Conservation (phyloP, 1,140 invertebrate species). For the Heliothis virescens region DNA sequence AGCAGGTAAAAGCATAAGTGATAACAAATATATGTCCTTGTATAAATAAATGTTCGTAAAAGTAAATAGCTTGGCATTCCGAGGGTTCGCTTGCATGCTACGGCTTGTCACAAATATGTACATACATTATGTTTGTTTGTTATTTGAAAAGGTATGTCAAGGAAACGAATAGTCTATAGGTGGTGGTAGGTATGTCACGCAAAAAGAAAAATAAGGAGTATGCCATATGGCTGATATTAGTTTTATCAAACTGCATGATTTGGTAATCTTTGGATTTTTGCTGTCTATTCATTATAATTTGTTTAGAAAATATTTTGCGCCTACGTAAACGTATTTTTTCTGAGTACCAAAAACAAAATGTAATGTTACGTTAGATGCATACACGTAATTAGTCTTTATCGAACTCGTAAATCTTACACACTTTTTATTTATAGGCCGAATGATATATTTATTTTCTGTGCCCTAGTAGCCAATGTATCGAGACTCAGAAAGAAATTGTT, state of each 20-base stretch:
- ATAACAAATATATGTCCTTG: neutral
- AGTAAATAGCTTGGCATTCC: neutral
- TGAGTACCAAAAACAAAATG: too few relatives aligned
- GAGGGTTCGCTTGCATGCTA: neutral
- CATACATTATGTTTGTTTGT: neutral
- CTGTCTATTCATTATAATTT: too few relatives aligned
- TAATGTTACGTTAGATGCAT: too few relatives aligned
- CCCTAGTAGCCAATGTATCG: conserved; percentile 13
- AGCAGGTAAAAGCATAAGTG: too few relatives aligned
- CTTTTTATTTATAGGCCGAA: neutral
- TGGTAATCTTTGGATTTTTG: too few relatives aligned
- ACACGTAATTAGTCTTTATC: neutral
- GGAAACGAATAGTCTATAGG: neutral
- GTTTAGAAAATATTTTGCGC: too few relatives aligned
- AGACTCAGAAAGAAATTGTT: neutral
- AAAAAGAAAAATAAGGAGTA: too few relatives aligned
- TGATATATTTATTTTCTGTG: conserved; percentile 11
- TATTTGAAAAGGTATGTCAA: neutral
- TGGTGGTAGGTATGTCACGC: neutral
- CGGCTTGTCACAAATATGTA: neutral
- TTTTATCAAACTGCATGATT: too few relatives aligned
- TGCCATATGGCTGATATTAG: too few relatives aligned
- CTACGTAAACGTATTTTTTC: too few relatives aligned
- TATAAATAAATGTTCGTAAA: neutral
- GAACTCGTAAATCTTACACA: neutral